phyloP scores from a whole-genome alignment of 2,888 invertebrate genomes.

The Diabrotica balteata region DNA sequence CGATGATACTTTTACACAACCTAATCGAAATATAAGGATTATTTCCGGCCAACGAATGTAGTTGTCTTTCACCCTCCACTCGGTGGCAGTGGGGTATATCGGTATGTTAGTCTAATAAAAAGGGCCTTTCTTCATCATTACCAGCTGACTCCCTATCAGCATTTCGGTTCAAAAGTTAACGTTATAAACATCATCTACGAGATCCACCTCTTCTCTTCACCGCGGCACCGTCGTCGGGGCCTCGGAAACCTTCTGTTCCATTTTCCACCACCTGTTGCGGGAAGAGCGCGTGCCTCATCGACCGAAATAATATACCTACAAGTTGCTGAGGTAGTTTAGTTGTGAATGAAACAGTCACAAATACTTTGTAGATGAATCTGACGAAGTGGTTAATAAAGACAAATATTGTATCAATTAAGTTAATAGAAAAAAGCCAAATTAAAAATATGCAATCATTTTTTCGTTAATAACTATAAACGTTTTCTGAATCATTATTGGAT shows the following conservation, averaged over 20 bases:
- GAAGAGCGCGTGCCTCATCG: conserved; percentile 48
- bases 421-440: too few species aligned
- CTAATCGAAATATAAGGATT: neutral
- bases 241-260: conserved; percentile 55
- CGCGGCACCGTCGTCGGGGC: conserved; percentile 19
- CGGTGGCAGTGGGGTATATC: conserved; percentile 2
- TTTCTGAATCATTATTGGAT: too few species aligned
- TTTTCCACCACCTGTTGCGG: conserved; percentile 56
- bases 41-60: conserved; percentile 2
- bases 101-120: conserved; percentile 1
- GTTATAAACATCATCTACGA: conserved; percentile 12
- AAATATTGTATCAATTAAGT: too few species aligned
- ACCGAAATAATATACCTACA: conserved; percentile 40
- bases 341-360: too few species aligned
- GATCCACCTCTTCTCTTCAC: conserved; percentile 14
- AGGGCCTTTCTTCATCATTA: conserved; percentile 4
- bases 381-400: too few species aligned
- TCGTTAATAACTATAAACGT: too few species aligned
- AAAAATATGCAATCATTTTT: too few species aligned
- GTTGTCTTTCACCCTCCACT: conserved; percentile 1
- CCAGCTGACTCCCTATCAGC: conserved; percentile 15
- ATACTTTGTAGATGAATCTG: too few species aligned
- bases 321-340: too few species aligned
- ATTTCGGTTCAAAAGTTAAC: conserved; percentile 16
- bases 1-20: neutral